Evolutionary conservation across 2,888 invertebrate genomes (phyloP), one percentile per base, ranked within the genome.

Genomic region (Torymus tubicola): DNA sequence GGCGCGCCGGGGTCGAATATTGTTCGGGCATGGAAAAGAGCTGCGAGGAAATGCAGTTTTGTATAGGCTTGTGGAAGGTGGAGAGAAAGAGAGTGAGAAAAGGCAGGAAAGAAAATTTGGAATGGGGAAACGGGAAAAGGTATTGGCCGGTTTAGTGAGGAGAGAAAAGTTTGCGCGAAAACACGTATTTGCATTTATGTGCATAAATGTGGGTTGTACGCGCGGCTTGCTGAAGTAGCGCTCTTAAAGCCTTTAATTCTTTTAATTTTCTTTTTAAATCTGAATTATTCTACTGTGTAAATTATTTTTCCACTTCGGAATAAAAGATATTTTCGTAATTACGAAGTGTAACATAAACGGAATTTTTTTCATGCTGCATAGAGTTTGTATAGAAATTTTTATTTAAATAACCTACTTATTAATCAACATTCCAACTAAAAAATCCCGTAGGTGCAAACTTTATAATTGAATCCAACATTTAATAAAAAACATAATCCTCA

Each of bases 61-160:
- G 60, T 60, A 50, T 57, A 71, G 14, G 60, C 60, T 60, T 18
- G 50, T 70, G 60, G 12, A 65, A 4, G n/a, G 10, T 31, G 52
- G 65, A 58, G 12, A 31, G 42, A 50, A 13, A 50, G 60, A 70
- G 11, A 57, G 50, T 31, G 31, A 31, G 31, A 31, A 8, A 42
- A 42, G 42, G 42, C 42, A 8, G 42, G 42, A 42, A 42, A 42
- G 42, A 42, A 42, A 58, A 71, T 71, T 71, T 60, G 12, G 31
- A 71, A 71, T 69, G 42, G 69, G 69, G 60, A 71, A 24, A 14
- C 52, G 31, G 50, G 50, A 71, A 71, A 71, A 71, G 31, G 31
- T 42, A 24, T 58, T 71, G 42, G 64, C 31, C 21, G 31, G 14
- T 64, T 64, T 42, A 42, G 42, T 42, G 42, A 42, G 42, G 42